Evolutionary conservation across 1,140 invertebrate species (phyloP).

Genomic region (Microplitis mediator): DNA sequence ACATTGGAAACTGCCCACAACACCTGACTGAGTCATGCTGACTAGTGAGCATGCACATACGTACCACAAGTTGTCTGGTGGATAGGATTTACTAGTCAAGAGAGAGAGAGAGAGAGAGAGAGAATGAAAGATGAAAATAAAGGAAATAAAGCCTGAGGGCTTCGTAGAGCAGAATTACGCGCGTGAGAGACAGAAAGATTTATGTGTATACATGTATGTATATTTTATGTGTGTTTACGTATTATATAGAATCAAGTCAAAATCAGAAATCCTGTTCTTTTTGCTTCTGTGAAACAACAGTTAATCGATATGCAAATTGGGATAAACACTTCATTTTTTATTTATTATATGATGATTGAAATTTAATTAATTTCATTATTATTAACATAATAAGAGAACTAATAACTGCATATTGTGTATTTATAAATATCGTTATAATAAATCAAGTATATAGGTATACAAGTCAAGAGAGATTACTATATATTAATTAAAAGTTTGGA

Average conservation of each 20-base stretch:
- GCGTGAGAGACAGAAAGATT: conserved; percentile 52
- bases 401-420: too few relatives aligned
- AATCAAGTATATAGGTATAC: too few relatives aligned
- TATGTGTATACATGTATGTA: conserved; percentile 54
- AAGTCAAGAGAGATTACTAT: too few relatives aligned
- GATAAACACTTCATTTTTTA: too few relatives aligned
- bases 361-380: too few relatives aligned
- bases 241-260: conserved; percentile 48
- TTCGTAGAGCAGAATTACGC: background rate
- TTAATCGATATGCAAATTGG: conserved; percentile 54
- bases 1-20: conserved; percentile 45
- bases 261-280: conserved; percentile 47
- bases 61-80: background rate
- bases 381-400: too few relatives aligned
- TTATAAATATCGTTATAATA: too few relatives aligned
- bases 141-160: background rate
- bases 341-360: too few relatives aligned
- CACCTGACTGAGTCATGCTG: conserved; percentile 54
- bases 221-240: background rate
- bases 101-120: conserved; percentile 21
- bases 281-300: conserved; percentile 61
- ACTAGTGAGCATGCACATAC: conserved; percentile 33
- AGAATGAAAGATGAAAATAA: conserved; percentile 20
- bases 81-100: conserved; percentile 6
- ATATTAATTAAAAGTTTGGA: too few relatives aligned